Base-by-base conservation (phyloP, 2,888 invertebrate genomes). In the Drosophila flavopinicola region DNA sequence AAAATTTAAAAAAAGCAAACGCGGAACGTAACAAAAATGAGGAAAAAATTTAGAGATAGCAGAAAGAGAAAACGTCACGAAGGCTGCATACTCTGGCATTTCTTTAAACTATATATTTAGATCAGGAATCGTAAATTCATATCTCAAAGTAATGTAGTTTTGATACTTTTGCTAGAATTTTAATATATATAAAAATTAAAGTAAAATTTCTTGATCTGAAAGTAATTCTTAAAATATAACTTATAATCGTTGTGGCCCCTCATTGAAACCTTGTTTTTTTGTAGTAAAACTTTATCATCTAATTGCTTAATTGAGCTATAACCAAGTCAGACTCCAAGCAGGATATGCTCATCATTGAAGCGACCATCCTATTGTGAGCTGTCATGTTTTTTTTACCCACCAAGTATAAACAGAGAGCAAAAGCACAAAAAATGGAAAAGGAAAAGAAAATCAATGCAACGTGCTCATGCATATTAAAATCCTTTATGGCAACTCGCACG, bases 381-480 rank as follows among this genome's bases (percentile, higher is more conserved):
- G 10, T 6, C 27, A 27, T 54, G 33, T 30, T 30, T 60, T 32
- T 32, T 38, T 20, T 47, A 37, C 29, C 7, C 64, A 13, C 39
- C 45, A 71, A 65, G 65, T 49, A 57, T 38, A 63, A 45, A 59
- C 49, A 58, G 38, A 68, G 41, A 68, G 30, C 11, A 30, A 20
- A 5, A 5, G 10, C 20, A 17, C 58, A 37, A 52, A 30, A 58
- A 38, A 42, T 13, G 23, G 32, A 39, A 39, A 51, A 30, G 15
- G 5, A 25, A 59, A 67, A 53, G 42, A 75, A 75, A 85, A 87
- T 82, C 87, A 83, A 84, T 85, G 83, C 78, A 78, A 85, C 83
- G 83, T 84, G 87, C 78, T 85, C 83, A 82, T 84, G 83, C 83
- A 84, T 84, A 87, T 85, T 84, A 87, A 83, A 87, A 75, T 58